Percentiles rank a stretch among this genome's conserved stretches.
These are phyloP conservation scores for Hydrolagus affinis DNA, from an alignment of 2,113 vertebrate genomes.

Conservation along the genomic window DNA sequence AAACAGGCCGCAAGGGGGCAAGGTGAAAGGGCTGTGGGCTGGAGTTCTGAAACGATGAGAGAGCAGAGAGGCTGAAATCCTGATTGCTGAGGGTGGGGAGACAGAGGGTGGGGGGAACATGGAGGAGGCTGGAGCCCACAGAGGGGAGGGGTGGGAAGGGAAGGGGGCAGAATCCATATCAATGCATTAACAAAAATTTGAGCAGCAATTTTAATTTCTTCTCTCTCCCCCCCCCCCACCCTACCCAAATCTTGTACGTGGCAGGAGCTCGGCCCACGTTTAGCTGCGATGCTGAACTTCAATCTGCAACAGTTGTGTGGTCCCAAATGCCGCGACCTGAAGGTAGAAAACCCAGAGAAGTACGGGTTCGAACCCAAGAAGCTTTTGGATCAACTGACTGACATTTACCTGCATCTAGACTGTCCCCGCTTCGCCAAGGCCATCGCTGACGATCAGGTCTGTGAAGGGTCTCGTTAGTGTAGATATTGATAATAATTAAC, in stretches of 20 bases:
- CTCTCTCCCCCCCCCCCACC: not conserved
- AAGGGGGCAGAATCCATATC: too few species aligned
- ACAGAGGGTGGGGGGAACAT: too few species aligned
- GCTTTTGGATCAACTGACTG: constrained; percentile 93
- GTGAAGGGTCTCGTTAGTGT: constrained; percentile 38
- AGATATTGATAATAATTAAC: too few species aligned
- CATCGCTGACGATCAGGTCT: constrained; percentile 95
- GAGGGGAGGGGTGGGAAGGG: too few species aligned
- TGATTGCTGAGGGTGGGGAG: too few species aligned
- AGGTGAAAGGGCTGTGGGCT: too few species aligned
- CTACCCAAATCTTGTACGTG: not conserved
- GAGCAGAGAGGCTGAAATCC: too few species aligned
- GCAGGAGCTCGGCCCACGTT: constrained; percentile 86
- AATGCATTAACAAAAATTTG: too few species aligned
- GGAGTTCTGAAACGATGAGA: too few species aligned
- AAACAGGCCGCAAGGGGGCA: too few species aligned
- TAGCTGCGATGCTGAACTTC: constrained; percentile 97
- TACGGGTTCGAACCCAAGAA: constrained; percentile 98
- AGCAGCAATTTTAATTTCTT: not conserved
- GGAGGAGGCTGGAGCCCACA: too few species aligned
- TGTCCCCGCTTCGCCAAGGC: constrained; percentile 93
- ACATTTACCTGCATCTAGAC: constrained; percentile 94
- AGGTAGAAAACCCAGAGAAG: constrained; percentile 97
- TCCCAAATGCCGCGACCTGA: constrained; percentile 94
- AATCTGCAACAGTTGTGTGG: constrained; percentile 96